These are phyloP conservation scores for Anoplius nigerrimus DNA, from an alignment of 2,888 invertebrate species.

Conservation along the genomic window DNA sequence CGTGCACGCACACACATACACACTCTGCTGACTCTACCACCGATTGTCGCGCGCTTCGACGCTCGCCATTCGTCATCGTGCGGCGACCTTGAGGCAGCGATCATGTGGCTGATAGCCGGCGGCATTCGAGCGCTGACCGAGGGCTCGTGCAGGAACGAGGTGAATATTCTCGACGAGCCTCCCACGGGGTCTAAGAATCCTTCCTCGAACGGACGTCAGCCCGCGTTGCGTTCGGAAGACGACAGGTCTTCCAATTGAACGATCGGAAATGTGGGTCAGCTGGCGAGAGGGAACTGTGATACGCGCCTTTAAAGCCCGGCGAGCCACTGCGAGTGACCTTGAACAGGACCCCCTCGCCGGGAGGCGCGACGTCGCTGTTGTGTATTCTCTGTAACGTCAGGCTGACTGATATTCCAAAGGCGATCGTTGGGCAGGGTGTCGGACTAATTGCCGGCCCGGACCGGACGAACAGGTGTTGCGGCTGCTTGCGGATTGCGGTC, in stretches of 20 bases:
- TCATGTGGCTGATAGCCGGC: constrained; percentile 55
- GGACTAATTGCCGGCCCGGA: no score
- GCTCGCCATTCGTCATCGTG: no score
- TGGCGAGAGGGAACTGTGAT: constrained; percentile 37
- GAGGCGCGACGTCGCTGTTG: neutral
- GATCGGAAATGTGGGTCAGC: constrained; percentile 47
- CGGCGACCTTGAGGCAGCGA: neutral
- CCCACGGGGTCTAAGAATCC: neutral
- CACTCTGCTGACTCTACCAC: no score
- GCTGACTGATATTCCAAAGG: no score
- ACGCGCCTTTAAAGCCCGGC: constrained; percentile 22
- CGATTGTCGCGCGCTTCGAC: neutral
- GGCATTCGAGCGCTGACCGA: constrained; percentile 56
- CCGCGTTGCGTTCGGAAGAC: no score
- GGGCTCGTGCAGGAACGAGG: constrained; percentile 44
- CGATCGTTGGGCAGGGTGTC: no score
- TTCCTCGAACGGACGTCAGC: no score
- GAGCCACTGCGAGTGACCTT: constrained; percentile 31
- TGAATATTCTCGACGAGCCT: constrained; percentile 24
- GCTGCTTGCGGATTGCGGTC: no score
- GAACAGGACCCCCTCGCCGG: constrained; percentile 22
- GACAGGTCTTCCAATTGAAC: constrained; percentile 10
- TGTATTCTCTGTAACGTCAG: no score
- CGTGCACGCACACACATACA: neutral
- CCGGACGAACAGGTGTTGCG: no score